Percentiles rank a stretch among this genome's conserved stretches.
Evolutionary conservation across 2,888 invertebrate genomes (phyloP).

Genomic region (Leptopterna dolabrata): DNA sequence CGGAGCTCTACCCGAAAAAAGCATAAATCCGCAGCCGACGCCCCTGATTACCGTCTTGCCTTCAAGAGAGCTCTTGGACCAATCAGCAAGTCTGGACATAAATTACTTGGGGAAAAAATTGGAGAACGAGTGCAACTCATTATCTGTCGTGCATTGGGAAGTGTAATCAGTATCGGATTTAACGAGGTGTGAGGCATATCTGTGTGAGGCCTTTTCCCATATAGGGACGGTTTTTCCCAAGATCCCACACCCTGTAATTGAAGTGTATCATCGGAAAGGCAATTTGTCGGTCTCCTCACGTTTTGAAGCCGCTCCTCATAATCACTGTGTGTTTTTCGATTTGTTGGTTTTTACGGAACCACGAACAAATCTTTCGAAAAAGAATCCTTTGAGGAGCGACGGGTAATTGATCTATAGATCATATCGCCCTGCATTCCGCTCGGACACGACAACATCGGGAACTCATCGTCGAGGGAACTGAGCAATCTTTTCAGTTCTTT

Average conservation of each 20-base stretch:
- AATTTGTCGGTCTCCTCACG: constrained; percentile 51
- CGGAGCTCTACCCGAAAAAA: constrained; percentile 27
- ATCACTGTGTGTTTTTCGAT: constrained; percentile 49
- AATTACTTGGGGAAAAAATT: neutral
- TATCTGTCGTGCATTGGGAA: constrained; percentile 38
- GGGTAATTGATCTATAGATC: constrained; percentile 60
- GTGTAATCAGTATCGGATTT: constrained; percentile 40
- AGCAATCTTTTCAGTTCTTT: constrained; percentile 12
- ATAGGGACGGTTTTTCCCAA: constrained; percentile 21
- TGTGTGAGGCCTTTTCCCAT: neutral
- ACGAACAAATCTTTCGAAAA: neutral
- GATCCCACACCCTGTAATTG: constrained; percentile 36
- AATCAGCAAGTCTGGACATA: constrained; percentile 41
- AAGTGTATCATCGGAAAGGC: constrained; percentile 45
- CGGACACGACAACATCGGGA: constrained; percentile 36
- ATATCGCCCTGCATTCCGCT: constrained; percentile 54
- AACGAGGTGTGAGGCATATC: constrained; percentile 49
- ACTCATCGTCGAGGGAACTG: neutral
- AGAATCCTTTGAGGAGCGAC: constrained; percentile 18
- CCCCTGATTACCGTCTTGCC: constrained; percentile 38
- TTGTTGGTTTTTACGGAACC: constrained; percentile 50
- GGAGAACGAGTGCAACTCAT: constrained; percentile 45
- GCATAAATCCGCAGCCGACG: constrained; percentile 44
- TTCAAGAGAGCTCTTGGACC: constrained; percentile 3
- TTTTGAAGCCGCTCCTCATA: constrained; percentile 24